These are phyloP conservation scores for Zelleria hepariella DNA, from an alignment of 2,888 invertebrate species.

Conservation along the genomic window DNA sequence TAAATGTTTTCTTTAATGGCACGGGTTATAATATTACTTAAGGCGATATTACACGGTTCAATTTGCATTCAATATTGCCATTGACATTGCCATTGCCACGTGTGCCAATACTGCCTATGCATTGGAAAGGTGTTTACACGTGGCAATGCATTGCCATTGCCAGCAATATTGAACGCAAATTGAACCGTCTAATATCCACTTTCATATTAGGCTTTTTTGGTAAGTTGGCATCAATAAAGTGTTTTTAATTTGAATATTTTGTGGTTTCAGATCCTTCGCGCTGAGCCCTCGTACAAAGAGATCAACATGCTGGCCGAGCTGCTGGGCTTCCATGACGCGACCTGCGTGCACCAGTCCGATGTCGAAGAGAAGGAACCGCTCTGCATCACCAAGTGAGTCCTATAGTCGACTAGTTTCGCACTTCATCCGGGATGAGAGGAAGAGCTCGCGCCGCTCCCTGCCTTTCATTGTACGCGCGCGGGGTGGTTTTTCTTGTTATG, in stretches of 20 bases:
- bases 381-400: constrained; percentile 34
- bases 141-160: no score
- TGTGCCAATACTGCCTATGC: not conserved
- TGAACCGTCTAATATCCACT: not conserved
- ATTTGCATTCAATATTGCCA: no score
- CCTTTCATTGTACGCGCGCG: not conserved
- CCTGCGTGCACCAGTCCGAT: constrained; percentile 29
- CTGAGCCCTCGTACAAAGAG: constrained; percentile 45
- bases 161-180: no score
- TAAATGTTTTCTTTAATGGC: no score
- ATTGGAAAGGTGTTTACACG: not conserved
- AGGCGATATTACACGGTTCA: no score
- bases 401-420: not conserved
- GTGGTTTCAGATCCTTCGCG: constrained; percentile 52
- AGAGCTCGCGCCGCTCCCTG: not conserved
- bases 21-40: no score
- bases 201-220: no score
- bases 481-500: not conserved
- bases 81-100: no score
- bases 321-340: constrained; percentile 42
- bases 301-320: constrained; percentile 45
- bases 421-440: no score
- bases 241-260: no score
- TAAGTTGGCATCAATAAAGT: not conserved
- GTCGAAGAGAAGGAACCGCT: constrained; percentile 17